These are phyloP conservation scores for Heliconius hortense DNA, from an alignment of 2,888 invertebrate species.

Conservation along the genomic window DNA sequence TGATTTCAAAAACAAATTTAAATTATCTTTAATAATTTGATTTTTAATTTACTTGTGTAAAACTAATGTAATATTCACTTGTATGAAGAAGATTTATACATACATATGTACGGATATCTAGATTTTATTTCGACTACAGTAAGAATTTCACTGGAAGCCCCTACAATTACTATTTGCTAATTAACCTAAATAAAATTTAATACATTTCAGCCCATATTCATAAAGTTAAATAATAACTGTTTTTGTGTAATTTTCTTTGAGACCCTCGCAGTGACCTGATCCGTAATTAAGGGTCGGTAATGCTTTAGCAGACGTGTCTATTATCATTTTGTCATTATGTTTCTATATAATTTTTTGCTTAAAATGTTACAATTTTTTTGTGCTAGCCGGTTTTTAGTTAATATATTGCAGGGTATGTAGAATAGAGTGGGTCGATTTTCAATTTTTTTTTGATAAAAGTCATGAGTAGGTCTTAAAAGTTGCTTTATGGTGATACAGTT, in stretches of 20 bases:
- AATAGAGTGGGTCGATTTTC: too few relatives aligned
- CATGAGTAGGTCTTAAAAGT: too few relatives aligned
- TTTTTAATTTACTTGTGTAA: background rate
- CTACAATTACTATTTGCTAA: slow-evolving; percentile 29
- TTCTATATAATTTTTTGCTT: background rate
- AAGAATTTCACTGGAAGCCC: slow-evolving; percentile 23
- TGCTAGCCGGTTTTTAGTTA: background rate
- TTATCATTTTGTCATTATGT: slow-evolving; percentile 6
- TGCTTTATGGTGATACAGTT: too few relatives aligned
- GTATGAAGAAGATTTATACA: background rate
- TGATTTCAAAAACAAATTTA: too few relatives aligned
- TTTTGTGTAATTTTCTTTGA: slow-evolving; percentile 7
- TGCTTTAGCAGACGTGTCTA: slow-evolving; percentile 10
- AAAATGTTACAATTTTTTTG: background rate
- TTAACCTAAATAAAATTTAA: slow-evolving; percentile 21
- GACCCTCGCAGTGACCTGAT: slow-evolving; percentile 11
- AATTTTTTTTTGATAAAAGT: too few relatives aligned
- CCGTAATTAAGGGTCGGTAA: slow-evolving; percentile 19
- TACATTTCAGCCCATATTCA: slow-evolving; percentile 1
- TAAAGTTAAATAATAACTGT: slow-evolving; percentile 16
- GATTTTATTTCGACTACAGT: background rate
- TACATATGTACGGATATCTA: background rate
- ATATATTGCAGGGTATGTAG: background rate
- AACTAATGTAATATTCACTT: background rate
- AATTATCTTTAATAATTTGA: too few relatives aligned